Evolutionary conservation across 53 echinoderm and acorn worm genomes (phyloP), one percentile per base, ranked within the genome.

Genomic region (Stichopus horrens): DNA sequence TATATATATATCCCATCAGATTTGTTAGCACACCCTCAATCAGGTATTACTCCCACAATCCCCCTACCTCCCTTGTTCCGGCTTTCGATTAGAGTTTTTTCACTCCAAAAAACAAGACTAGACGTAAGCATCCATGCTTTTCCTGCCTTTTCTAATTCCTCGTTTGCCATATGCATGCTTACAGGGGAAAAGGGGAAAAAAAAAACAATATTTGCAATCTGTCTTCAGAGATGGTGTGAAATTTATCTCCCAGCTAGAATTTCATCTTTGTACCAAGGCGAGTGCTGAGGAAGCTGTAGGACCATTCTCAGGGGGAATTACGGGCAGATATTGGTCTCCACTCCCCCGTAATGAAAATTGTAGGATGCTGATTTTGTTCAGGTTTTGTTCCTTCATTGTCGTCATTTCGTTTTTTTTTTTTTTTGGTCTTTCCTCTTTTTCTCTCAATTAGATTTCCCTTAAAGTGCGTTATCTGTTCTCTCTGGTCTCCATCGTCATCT

Each of bases 271-370:
- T 16, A 71, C 16, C 7, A 20, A 16, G 71, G 16, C n/a, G 19
- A 5, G 14, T 67, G 18, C n/a, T 7, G 71, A 71, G 71, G 71
- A 71, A 7, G 71, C 71, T 71, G 71, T 71, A 71, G 71, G 71
- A 71, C 71, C 19, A 20, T 81, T 58, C 81, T 81, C 81, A 16
- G 9, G 81, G 81, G 81, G 81, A 79, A 81, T 81, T 56, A 56
- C 22, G 18, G 81, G 22, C 81, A 81, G 81, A 81, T 58, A 57
- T 55, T 81, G 56, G 81, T 81, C 81, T 81, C 81, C 81, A 81
- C 22, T 81, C 57, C 52, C 8, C 77, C 18, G 53, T 21, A 56
- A 57, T 81, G 58, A 23, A 81, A 23, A 81, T 21, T 57, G 58
- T 10, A 81, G 81, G 58, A 81, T 19, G 21, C 8, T 16, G 56